A percentile compares a stretch with the other conserved stretches of the same genome.
phyloP scores from a whole-genome alignment of 2,113 vertebrate genomes.

The Malurus melanocephalus region DNA sequence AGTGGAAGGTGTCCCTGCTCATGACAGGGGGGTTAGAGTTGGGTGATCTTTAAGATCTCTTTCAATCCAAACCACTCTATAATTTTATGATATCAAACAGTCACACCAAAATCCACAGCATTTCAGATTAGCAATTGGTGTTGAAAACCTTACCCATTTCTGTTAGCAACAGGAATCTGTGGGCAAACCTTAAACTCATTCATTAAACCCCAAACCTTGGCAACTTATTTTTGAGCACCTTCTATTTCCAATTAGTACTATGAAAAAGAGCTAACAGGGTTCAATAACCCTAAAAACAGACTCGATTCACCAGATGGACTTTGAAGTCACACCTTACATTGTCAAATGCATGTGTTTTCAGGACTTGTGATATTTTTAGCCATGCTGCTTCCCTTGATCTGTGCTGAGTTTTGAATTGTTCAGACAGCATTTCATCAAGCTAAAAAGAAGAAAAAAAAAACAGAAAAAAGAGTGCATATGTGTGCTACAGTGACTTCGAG shows the following conservation, averaged over 20 bases:
- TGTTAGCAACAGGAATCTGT: background rate
- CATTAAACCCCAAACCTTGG: background rate
- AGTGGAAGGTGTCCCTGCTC: background rate
- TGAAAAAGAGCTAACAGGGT: background rate
- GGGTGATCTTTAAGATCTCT: background rate
- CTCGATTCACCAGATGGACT: background rate
- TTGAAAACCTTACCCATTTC: background rate
- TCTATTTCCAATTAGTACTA: background rate
- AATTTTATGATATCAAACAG: background rate
- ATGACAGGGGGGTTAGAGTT: background rate
- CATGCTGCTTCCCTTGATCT: background rate
- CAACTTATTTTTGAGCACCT: background rate
- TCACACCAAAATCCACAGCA: background rate
- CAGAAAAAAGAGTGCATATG: no score
- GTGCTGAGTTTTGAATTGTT: background rate
- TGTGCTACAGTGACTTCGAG: background rate
- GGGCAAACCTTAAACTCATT: background rate
- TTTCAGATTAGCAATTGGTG: background rate
- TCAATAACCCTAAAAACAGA: background rate
- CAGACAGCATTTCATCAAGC: background rate
- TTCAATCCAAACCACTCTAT: background rate
- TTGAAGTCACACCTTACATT: constrained; percentile 23
- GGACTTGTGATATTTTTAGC: constrained; percentile 3
- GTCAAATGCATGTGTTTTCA: background rate
- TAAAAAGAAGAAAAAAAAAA: background rate